Base-by-base conservation (phyloP, 2,888 invertebrate species). In the Merodon equestris region DNA sequence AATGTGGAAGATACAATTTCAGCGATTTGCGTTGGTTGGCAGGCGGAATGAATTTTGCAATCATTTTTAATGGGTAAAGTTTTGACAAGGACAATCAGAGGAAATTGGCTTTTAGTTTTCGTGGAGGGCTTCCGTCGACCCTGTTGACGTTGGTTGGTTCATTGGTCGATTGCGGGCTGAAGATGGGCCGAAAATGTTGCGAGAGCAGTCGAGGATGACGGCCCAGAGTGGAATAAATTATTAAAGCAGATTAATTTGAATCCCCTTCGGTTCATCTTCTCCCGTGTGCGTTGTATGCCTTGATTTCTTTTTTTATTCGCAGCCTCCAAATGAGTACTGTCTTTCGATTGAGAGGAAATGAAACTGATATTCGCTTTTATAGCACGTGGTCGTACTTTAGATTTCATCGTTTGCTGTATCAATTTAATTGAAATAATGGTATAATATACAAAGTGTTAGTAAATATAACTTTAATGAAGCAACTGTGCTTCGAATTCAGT, bases 31-130 rank as follows among this genome's bases (percentile, higher is more conserved):
- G 75, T 75, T 75, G 81, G 51, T 61, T 81, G 81, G 81, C 81
- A 81, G 81, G 81, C 75, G 66, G 75, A 81, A 81, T 81, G 81
- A 81, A 81, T 81, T 81, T 81, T 47, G 75, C 66, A 81, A 81
- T 81, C 81, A 71, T 81, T 81, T 81, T 81, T 81, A 81, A 81
- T 81, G 81, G 75, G 56, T 47, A 75, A 81, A 81, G 81, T 81
- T 81, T 81, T 81, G 81, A 81, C 81, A 75, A 81, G 81, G 81
- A 81, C 79, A 79, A 79, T 79, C 79, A 79, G 74, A 79, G 79
- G 74, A 79, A 79, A 79, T 79, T 79, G 79, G 79, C 79, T 79
- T 74, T 79, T 79, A 74, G 79, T 74, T 74, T 74, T 70, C 64
- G 63, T 63, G 74, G 64, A 74, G 74, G 73, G 79, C 79, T 79